A percentile compares a stretch with the other conserved stretches of the same genome.
These are phyloP conservation scores for Phyllotreta cruciferae DNA, from an alignment of 2,888 invertebrate species.

Conservation along the genomic window DNA sequence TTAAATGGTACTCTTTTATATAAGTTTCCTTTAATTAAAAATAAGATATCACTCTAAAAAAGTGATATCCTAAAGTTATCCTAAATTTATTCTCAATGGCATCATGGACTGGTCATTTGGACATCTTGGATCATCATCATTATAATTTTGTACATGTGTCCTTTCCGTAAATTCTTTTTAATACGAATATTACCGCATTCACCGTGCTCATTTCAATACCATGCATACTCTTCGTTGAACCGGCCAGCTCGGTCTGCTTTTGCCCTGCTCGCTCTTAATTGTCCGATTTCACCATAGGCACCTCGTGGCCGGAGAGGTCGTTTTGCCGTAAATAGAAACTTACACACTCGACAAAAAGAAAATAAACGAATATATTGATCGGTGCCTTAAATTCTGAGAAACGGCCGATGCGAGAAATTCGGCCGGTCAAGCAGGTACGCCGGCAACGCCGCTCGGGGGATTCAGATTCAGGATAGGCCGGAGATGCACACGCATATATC, in stretches of 20 bases:
- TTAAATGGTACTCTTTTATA: no score
- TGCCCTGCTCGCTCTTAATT: slow-evolving; percentile 24
- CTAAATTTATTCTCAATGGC: no score
- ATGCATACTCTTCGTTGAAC: background rate
- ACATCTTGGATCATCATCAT: no score
- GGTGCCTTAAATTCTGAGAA: slow-evolving; percentile 25
- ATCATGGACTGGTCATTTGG: no score
- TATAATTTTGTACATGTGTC: no score
- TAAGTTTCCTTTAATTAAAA: no score
- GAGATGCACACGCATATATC: slow-evolving; percentile 34
- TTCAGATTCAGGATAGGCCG: slow-evolving; percentile 1
- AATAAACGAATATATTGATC: slow-evolving; percentile 22
- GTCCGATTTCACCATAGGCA: slow-evolving; percentile 19
- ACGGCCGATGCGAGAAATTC: slow-evolving; percentile 18
- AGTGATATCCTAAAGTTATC: no score
- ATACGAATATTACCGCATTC: no score
- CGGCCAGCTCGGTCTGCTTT: background rate
- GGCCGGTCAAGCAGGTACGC: slow-evolving; percentile 18
- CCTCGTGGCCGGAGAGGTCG: slow-evolving; percentile 12
- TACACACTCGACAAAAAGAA: slow-evolving; percentile 12
- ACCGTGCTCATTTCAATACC: no score
- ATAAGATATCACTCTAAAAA: no score
- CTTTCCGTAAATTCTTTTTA: no score
- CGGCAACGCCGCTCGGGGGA: slow-evolving; percentile 18
- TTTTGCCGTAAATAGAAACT: slow-evolving; percentile 29